Evolutionary conservation across 2,888 invertebrate genomes (phyloP).

Genomic region (Dolichopus griseipennis): DNA sequence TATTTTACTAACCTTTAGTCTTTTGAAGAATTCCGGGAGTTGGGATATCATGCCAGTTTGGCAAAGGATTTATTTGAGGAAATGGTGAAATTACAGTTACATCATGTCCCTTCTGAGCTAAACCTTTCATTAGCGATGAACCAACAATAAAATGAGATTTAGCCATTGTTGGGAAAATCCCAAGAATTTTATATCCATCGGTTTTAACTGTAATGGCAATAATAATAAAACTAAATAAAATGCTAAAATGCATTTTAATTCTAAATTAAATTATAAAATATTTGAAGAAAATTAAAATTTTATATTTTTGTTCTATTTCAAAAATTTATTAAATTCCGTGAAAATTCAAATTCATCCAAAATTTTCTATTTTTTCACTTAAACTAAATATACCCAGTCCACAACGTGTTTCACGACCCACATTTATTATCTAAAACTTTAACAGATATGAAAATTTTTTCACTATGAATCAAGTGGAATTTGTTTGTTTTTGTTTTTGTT

Average conservation of each 20-base stretch:
- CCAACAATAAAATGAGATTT: slow-evolving; percentile 33
- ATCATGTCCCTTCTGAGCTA: slow-evolving; percentile 37
- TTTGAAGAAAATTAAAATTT: no score
- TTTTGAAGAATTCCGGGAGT: slow-evolving; percentile 20
- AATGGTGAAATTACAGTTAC: slow-evolving; percentile 35
- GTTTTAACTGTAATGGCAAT: neutral
- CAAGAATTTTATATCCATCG: slow-evolving; percentile 4
- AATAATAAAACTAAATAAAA: neutral
- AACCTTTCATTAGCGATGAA: slow-evolving; percentile 32
- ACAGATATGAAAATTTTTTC: no score
- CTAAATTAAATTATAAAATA: no score
- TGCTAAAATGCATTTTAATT: neutral
- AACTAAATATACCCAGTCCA: no score
- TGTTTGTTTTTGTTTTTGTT: no score
- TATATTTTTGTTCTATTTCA: no score
- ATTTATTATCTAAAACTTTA: no score
- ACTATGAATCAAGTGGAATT: no score
- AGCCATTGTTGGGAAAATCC: slow-evolving; percentile 8
- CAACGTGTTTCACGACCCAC: no score
- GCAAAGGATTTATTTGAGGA: slow-evolving; percentile 29
- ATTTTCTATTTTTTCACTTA: no score
- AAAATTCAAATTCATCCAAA: no score
- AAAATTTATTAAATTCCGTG: no score
- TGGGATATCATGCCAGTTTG: slow-evolving; percentile 29
- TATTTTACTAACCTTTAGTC: slow-evolving; percentile 2